Base-by-base conservation (phyloP, 2,888 invertebrate species). In the Spatulosminthurus flaviceps region DNA sequence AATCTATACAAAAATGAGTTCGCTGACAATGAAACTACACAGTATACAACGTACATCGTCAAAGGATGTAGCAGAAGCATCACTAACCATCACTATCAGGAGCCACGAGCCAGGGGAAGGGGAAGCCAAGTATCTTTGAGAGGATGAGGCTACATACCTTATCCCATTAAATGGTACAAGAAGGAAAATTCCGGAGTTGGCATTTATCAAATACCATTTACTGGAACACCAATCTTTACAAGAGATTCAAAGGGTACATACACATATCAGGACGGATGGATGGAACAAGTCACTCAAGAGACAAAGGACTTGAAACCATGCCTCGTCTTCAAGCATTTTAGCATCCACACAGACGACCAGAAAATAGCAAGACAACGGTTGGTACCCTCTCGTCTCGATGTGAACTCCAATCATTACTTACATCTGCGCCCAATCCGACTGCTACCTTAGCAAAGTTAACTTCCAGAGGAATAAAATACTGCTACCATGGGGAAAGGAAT, bases 361-460 rank as follows among this genome's bases (percentile, higher is more conserved):
- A n/a, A n/a, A 51, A 51, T n/a, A 51, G 16, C 51, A 51, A 51
- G 51, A 16, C 16, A 19, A 13, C n/a, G 41, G 7, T 9, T 41
- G 13, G 41, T 41, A 41, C 13, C 7, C 41, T 41, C n/a, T n/a
- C n/a, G 41, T 41, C 7, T 41, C 7, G 7, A 64, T 64, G 64
- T 64, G 64, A 64, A 24, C 24, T 7, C 24, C 24, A 16, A 22
- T 24, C 64, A 64, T 64, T 64, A 64, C 24, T 24, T 64, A 64
- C 64, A 64, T 64, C 64, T 64, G 64, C 16, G 19, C 51, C 51
- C 51, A 51, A 51, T 51, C 51, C 64, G 11, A 24, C 60, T n/a
- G n/a, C n/a, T n/a, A n/a, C n/a, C n/a, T n/a, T n/a, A n/a, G n/a
- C n/a, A n/a, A n/a, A 24, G 64, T 64, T 64, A 2, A 22, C 64